phyloP scores from a whole-genome alignment of 2,888 invertebrate genomes.

The Ariolimax columbianus region DNA sequence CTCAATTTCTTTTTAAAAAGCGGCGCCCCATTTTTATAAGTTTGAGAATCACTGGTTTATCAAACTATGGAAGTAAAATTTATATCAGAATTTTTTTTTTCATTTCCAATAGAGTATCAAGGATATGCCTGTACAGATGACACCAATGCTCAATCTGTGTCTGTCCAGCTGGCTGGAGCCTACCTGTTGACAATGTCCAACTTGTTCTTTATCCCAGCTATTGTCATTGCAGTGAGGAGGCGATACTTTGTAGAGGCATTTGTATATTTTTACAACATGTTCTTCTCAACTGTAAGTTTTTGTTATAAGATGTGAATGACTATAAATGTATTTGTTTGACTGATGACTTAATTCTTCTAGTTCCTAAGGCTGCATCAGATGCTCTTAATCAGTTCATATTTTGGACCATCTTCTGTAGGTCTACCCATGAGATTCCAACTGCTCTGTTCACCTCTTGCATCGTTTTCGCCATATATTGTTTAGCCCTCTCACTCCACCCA shows the following conservation, averaged over 20 bases:
- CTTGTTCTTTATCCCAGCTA: slow-evolving; percentile 87
- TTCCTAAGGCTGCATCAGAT: neutral
- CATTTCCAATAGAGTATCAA: slow-evolving; percentile 81
- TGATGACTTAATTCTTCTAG: neutral
- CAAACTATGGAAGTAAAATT: too few species aligned
- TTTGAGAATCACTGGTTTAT: too few species aligned
- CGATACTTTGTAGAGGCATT: slow-evolving; percentile 89
- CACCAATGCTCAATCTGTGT: slow-evolving; percentile 85
- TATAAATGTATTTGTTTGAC: neutral
- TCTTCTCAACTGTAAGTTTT: slow-evolving; percentile 85
- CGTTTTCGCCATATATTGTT: too few species aligned
- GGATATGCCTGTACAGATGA: slow-evolving; percentile 92
- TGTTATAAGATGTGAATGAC: too few species aligned
- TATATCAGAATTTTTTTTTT: neutral
- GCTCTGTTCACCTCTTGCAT: too few species aligned
- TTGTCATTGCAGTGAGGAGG: slow-evolving; percentile 86
- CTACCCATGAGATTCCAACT: too few species aligned
- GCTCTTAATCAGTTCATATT: too few species aligned
- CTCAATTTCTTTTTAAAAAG: neutral
- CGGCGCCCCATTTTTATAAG: too few species aligned
- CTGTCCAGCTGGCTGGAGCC: slow-evolving; percentile 85
- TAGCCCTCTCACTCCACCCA: too few species aligned
- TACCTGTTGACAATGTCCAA: slow-evolving; percentile 90
- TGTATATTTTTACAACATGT: slow-evolving; percentile 89
- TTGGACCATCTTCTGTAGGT: too few species aligned